These are phyloP conservation scores for Ceyx melanurus DNA, from an alignment of 2,113 vertebrate species.

Conservation along the genomic window DNA sequence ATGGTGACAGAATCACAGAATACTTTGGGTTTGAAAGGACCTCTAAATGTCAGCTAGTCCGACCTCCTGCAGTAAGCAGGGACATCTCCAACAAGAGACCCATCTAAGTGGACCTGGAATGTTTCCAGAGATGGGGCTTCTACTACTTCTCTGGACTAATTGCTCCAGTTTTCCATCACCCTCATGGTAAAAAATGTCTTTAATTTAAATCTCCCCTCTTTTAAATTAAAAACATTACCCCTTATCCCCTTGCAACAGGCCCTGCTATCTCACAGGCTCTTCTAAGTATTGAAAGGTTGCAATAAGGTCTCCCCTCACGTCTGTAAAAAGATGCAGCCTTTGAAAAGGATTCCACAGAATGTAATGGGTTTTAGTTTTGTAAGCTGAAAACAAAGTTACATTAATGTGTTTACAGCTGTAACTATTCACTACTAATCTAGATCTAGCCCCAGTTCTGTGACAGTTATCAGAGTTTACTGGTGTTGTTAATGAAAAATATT, in stretches of 20 bases:
- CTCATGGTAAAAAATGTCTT: background rate
- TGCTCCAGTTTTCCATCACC: background rate
- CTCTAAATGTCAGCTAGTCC: background rate
- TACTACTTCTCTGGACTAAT: background rate
- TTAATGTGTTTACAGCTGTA: background rate
- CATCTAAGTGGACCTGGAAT: background rate
- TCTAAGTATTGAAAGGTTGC: background rate
- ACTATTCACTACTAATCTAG: background rate
- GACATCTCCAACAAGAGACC: background rate
- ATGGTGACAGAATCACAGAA: background rate
- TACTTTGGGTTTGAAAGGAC: background rate
- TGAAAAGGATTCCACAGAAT: background rate
- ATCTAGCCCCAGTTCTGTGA: background rate
- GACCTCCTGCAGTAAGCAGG: background rate
- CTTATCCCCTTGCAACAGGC: background rate
- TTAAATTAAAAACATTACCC: background rate
- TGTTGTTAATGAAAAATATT: background rate
- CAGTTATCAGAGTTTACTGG: background rate
- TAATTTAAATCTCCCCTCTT: background rate
- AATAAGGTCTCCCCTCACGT: background rate
- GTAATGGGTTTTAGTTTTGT: rapidly evolving
- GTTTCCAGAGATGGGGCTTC: background rate
- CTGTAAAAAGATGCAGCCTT: background rate
- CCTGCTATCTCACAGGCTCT: background rate
- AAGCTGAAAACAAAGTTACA: background rate